Evolutionary conservation across 2,888 invertebrate species (phyloP), one percentile per base, ranked within the genome.

Genomic region (Hypercompe scribonia): DNA sequence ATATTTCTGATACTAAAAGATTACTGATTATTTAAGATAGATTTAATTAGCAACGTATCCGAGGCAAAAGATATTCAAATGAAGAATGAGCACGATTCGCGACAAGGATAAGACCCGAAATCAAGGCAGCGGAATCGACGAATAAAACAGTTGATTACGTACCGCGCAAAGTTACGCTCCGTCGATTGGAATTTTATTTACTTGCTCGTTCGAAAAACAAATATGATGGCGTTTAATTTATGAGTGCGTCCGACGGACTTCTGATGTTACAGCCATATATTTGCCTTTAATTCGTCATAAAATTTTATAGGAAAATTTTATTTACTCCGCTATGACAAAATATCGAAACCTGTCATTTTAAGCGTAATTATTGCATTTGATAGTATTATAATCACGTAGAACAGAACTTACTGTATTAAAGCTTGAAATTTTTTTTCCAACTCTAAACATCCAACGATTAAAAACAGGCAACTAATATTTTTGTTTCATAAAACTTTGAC

Each of bases 211-310:
- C 88, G 88, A 90, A 93, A 93, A 93, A 91, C 91, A 94, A 95
- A 94, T 93, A 94, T 93, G 93, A 94, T 90, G 90, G 91, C 91
- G 90, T 94, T 94, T 95, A 94, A 94, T 94, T 95, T 94, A 94
- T 92, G 91, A 92, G 87, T 88, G 87, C 85, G 89, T 89, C 89
- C 84, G 88, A 84, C 86, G 88, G 85, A 84, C 86, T 83, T 84
- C 83, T 77, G 86, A 88, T 87, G 87, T 86, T 86, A 87, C 87
- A 88, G 81, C 85, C 83, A 86, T 84, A 87, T 64, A 24, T 10
- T 74, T 77, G 76, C 75, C 88, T 91, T 86, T 87, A 90, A 91
- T 90, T 90, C 90, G 89, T 91, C 90, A 76, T 24, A 0, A n/a
- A 54, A n/a, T 78, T 91, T 89, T 88, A 88, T 89, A 86, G 84